A percentile compares a stretch with the other conserved stretches of the same genome.
Conservation (phyloP, 1,140 invertebrate species). For the Varroa destructor region DNA sequence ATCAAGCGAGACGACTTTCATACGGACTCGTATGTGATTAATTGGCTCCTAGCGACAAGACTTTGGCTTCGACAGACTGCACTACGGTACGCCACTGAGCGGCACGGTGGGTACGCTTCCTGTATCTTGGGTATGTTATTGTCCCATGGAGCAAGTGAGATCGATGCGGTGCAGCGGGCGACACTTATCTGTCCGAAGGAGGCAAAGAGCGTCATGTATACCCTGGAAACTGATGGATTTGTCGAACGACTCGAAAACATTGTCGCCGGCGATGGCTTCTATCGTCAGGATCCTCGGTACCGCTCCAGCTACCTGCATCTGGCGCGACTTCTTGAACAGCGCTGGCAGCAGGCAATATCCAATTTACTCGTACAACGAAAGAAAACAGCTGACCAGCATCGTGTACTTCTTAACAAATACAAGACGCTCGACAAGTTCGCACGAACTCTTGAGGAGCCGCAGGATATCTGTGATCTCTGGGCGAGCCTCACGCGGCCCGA, state of each 20-base stretch:
- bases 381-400: conserved; percentile 11
- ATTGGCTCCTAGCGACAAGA: not conserved
- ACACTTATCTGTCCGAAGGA: conserved; percentile 21
- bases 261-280: not conserved
- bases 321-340: conserved; percentile 16
- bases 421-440: conserved; percentile 21
- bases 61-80: conserved; percentile 23
- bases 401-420: conserved; percentile 21
- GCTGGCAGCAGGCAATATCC: conserved; percentile 18
- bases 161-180: not conserved
- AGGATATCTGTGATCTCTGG: conserved; percentile 1
- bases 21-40: not conserved
- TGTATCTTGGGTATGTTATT: conserved; percentile 13
- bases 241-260: conserved; percentile 19
- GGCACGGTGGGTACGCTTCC: not conserved
- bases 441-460: conserved; percentile 2
- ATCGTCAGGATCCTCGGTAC: not conserved
- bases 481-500: conserved; percentile 15
- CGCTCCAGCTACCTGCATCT: not conserved
- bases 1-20: not conserved
- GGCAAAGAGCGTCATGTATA: conserved; percentile 17
- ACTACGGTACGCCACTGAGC: conserved; percentile 5
- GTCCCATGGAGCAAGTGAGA: conserved; percentile 3
- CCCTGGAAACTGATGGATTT: conserved; percentile 10
- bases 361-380: conserved; percentile 19